These are phyloP conservation scores for Trochalopteron elliotii DNA, from an alignment of 2,113 vertebrate species.

Conservation along the genomic window DNA sequence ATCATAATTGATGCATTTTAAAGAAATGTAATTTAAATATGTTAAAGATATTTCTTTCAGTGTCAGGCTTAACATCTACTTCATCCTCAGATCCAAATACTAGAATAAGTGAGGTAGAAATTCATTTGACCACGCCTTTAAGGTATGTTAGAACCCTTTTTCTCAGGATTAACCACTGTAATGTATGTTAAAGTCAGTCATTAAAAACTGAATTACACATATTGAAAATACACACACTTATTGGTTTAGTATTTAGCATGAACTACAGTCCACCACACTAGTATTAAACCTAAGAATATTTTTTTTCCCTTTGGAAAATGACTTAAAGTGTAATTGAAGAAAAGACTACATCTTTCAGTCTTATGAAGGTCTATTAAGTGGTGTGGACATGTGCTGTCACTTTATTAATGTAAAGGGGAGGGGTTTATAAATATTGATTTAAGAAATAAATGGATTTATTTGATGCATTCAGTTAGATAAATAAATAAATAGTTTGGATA, in stretches of 20 bases:
- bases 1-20: background rate
- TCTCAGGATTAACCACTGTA: background rate
- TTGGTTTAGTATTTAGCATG: background rate
- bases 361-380: background rate
- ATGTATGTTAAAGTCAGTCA: background rate
- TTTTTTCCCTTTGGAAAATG: background rate
- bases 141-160: background rate
- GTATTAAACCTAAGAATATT: background rate
- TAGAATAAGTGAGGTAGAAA: background rate
- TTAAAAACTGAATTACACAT: background rate
- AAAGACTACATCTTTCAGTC: background rate
- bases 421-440: background rate
- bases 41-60: background rate
- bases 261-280: background rate
- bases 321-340: accelerated
- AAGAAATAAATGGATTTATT: background rate
- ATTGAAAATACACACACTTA: background rate
- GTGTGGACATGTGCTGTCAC: background rate
- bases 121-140: background rate
- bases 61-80: background rate
- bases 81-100: background rate
- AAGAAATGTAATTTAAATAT: background rate
- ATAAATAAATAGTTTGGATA: background rate
- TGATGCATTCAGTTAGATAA: no score
- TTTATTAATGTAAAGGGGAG: background rate